Percentiles rank a stretch among this genome's conserved stretches.
phyloP scores from a whole-genome alignment of 2,797 vertebrate genomes.

The Helicolenus hilgendorfi region DNA sequence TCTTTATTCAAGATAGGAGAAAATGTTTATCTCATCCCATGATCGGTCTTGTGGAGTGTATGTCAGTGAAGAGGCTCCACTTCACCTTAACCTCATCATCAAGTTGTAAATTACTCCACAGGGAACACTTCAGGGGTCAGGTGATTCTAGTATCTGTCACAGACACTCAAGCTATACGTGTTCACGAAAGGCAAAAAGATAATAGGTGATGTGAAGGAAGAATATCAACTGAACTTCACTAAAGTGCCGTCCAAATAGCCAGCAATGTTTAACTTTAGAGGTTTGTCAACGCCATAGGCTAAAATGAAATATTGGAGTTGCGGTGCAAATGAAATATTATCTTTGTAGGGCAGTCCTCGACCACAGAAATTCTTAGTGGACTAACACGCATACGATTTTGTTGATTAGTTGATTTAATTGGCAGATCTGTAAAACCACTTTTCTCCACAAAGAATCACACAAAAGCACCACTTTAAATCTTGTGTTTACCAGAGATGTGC shows the following conservation, averaged over 20 bases:
- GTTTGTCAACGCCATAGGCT: neutral
- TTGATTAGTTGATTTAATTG: neutral
- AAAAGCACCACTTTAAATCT: neutral
- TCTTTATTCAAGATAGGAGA: conserved; percentile 13
- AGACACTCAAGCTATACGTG: neutral
- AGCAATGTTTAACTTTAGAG: neutral
- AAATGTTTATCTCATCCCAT: conserved; percentile 19
- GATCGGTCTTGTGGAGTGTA: neutral
- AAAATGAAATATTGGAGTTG: neutral
- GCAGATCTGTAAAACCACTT: neutral
- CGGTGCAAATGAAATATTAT: neutral
- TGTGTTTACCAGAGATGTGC: neutral
- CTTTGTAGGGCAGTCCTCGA: neutral
- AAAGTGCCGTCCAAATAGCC: neutral
- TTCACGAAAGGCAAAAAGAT: neutral
- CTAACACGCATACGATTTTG: too few relatives aligned
- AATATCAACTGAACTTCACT: conserved; percentile 8
- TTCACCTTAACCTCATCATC: conserved; percentile 27
- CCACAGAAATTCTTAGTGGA: too few relatives aligned
- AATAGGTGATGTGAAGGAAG: neutral
- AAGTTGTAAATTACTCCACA: conserved; percentile 17
- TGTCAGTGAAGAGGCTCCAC: neutral
- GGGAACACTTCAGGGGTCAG: neutral
- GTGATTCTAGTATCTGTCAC: neutral
- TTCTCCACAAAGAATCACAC: neutral